Base-by-base conservation (phyloP, 2,113 vertebrate genomes). In the Dasyprocta punctata region DNA sequence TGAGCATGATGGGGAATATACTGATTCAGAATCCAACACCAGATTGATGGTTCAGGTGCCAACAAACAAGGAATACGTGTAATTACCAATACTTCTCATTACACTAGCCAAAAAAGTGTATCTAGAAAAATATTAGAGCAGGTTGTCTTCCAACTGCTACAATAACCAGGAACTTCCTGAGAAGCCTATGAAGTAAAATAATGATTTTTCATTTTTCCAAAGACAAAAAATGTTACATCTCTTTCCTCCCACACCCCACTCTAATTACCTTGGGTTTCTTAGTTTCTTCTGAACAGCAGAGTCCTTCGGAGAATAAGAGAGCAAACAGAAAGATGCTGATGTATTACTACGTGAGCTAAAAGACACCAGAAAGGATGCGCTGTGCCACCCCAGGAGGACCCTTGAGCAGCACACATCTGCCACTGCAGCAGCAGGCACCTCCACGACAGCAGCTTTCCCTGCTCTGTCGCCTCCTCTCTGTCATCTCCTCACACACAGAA, bases 1-100 rank as follows among this genome's bases (percentile, higher is more conserved):
- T 41, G 41, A 86, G 38, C 7, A 71, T 16, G 58, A 67, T 20
- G 14, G 73, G 16, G 44, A 63, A 88, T 44, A 73, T 7, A 89
- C 24, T 12, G 22, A 94, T 77, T 93, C 49, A 85, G 80, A 96
- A 92, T 63, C 28, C 38, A 94, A 71, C 20, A 85, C 26, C 38
- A 94, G 33, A 73, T 20, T 91, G 93, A 58, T 16, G 60, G 26
- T 83, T 77, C n/a, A 75, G 49, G 67, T 75, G 24, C 52, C 88
- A 86, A 65, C 1, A 24, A 88, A 49, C 58, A 49, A 86, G 52
- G 4, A 86, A 49, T 65, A 78, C 60, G 20, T n/a, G 38, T 20
- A 86, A 85, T 71, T 67, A 77, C 20, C 84, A 78, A 38, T 47
- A 47, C 10, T 56, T 61, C 41, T 95, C 52, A 88, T 71, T 83